These are phyloP conservation scores for Periparus ater DNA, from an alignment of 2,797 vertebrate genomes.

Conservation along the genomic window DNA sequence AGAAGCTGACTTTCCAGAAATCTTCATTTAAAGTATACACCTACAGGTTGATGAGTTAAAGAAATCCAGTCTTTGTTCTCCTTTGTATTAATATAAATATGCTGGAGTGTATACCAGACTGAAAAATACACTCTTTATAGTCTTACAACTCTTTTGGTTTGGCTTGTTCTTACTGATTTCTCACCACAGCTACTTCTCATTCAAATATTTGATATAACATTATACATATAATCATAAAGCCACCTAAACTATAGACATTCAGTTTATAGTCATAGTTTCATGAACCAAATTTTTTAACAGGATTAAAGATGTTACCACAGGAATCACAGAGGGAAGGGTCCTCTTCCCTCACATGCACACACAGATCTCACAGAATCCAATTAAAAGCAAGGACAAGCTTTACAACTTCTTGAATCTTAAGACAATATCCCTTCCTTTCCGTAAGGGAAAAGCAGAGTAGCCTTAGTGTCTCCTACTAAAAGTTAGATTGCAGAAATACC, in stretches of 20 bases:
- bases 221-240: not conserved
- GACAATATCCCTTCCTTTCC: not conserved
- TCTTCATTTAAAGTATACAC: not conserved
- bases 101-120: not conserved
- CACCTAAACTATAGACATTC: not conserved
- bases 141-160: not conserved
- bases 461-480: not conserved
- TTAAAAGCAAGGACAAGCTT: not conserved
- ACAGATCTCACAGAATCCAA: not conserved
- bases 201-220: not conserved
- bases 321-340: not conserved
- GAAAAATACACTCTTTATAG: not conserved
- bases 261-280: not conserved
- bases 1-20: not conserved
- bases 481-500: not conserved
- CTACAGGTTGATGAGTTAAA: not conserved
- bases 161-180: not conserved
- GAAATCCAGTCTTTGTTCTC: not conserved
- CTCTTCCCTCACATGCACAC: not conserved
- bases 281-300: not conserved
- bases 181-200: not conserved
- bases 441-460: not conserved
- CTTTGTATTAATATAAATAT: not conserved
- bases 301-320: not conserved
- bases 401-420: not conserved